Evolutionary conservation across 2,888 invertebrate genomes (phyloP), one percentile per base, ranked within the genome.

Genomic region (Archaeoteleia sp.): DNA sequence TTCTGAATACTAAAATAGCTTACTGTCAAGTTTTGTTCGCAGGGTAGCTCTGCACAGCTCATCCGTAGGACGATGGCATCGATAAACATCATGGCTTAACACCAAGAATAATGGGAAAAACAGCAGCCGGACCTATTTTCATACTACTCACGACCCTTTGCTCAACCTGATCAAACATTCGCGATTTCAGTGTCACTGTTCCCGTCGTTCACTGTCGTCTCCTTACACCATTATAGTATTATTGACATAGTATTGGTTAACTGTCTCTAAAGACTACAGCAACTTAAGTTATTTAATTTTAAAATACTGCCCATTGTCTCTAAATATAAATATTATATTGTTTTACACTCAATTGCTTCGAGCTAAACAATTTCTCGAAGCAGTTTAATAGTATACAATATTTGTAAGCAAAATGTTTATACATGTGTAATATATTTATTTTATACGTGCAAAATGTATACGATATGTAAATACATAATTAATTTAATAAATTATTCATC

Each of bases 101-200:
- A 55, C 70, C 54, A 54, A 66, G 62, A 46, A 70, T 66, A 70
- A 70, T 82, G 82, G 81, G 82, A 82, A 82, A 77, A 69, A 71
- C 70, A 78, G 68, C 82, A 80, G 78, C 79, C 80, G 79, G 70
- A 63, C 66, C 67, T 55, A 60, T 55, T 67, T 67, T 67, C 70
- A 53, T 66, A 66, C 62, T 62, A 70, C 66, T 66, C 51, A 62
- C 57, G 29, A 54, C 69, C 69, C 68, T 65, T 53, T 60, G 46
- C 55, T 51, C 32, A 69, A 69, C 69, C 69, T 69, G 69, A 69
- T 69, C 61, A 69, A 69, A 69, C 69, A 69, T 30, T 55, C 53
- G 55, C 51, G 55, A 63, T 60, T 60, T 49, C 68, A n/a, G 23
- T 23, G 34, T 35, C 35, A 9, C 14, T 20, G 27, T 4, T 17